A percentile compares a stretch with the other conserved stretches of the same genome.
These are phyloP conservation scores for Hippolais icterina DNA, from an alignment of 2,113 vertebrate species.

Conservation along the genomic window DNA sequence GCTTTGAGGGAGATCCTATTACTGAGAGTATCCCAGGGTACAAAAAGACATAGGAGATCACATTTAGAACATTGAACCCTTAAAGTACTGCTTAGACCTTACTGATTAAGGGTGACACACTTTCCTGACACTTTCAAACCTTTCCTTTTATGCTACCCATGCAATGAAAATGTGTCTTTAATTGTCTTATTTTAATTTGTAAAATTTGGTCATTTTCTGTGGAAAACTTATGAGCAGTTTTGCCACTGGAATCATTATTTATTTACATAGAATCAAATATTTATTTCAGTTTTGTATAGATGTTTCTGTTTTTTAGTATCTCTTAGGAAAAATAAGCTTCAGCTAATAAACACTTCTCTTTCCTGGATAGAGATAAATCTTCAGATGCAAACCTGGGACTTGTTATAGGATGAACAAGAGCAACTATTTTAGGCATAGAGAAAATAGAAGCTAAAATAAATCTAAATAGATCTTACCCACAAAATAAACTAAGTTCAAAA, in stretches of 20 bases:
- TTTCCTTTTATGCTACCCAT: neutral
- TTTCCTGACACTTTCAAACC: neutral
- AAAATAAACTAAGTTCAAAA: neutral
- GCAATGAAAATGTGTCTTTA: neutral
- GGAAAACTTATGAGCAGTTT: neutral
- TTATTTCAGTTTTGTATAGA: neutral
- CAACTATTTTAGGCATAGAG: neutral
- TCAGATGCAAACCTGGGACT: neutral
- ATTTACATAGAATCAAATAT: neutral
- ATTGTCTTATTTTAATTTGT: neutral
- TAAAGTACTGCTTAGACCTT: neutral
- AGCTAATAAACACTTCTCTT: neutral
- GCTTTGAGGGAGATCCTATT: conserved; percentile 13
- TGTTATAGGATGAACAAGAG: neutral
- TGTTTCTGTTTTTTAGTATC: neutral
- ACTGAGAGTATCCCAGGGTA: neutral
- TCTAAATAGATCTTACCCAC: neutral
- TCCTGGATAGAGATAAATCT: neutral
- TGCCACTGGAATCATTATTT: neutral
- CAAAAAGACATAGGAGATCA: neutral
- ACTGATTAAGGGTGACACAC: neutral
- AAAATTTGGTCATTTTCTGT: neutral
- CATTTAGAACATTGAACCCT: neutral
- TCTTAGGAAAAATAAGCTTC: neutral
- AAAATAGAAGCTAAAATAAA: neutral